Percentiles rank a stretch among this genome's conserved stretches.
These are phyloP conservation scores for Chlorocebus sabaeus DNA, from an alignment of 2,113 vertebrate genomes.

Conservation along the genomic window DNA sequence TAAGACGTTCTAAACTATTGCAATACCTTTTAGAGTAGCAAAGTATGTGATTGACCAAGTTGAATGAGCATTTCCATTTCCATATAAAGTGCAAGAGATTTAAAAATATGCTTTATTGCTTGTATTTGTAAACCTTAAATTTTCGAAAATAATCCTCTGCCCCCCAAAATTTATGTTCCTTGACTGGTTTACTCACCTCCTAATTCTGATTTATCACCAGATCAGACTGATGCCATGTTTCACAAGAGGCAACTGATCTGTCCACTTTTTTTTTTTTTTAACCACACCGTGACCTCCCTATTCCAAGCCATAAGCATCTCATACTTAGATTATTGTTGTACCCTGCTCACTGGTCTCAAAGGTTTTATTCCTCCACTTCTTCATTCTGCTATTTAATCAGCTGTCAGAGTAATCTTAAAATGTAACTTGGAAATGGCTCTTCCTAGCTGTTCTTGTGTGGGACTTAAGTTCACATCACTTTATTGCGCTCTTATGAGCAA, in stretches of 20 bases:
- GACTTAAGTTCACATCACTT: not conserved
- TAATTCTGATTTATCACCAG: not conserved
- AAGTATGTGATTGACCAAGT: not conserved
- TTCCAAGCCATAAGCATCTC: not conserved
- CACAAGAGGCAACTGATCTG: not conserved
- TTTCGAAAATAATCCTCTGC: not conserved
- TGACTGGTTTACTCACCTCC: not conserved
- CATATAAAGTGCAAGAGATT: not conserved
- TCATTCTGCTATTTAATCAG: not conserved
- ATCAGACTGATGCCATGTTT: not conserved
- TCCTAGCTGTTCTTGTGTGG: not conserved
- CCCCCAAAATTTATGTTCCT: not conserved
- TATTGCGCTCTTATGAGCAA: not conserved
- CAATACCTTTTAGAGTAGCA: not conserved
- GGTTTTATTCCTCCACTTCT: not conserved
- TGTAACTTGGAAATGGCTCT: not conserved
- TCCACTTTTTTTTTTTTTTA: not conserved
- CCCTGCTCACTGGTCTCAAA: too few species aligned
- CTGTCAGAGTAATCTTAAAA: not conserved
- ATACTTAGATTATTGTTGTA: not conserved
- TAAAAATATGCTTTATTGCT: not conserved
- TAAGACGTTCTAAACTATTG: not conserved
- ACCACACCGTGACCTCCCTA: fast-evolving
- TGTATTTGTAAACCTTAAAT: not conserved
- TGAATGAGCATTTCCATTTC: not conserved